Evolutionary conservation across 2,888 invertebrate genomes (phyloP).

Genomic region (Galerucella pusilla): DNA sequence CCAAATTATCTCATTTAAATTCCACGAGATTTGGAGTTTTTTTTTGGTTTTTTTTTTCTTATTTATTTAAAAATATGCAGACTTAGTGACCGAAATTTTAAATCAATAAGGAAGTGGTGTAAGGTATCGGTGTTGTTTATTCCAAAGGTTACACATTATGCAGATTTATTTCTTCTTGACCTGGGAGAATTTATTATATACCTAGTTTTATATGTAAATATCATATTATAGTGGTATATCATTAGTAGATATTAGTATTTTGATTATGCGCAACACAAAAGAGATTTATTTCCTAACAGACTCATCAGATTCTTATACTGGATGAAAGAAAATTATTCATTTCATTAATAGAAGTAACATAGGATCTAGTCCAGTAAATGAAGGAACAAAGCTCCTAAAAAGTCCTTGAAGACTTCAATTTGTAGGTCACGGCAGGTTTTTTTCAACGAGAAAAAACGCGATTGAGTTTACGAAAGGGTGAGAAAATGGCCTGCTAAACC

Average conservation of each 20-base stretch:
- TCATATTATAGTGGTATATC: background rate
- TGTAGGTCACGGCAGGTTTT: too few species aligned
- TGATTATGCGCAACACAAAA: too few species aligned
- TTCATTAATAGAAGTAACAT: too few species aligned
- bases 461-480: too few species aligned
- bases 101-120: constrained; percentile 17
- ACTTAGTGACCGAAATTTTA: constrained; percentile 21
- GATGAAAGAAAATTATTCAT: too few species aligned
- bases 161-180: constrained; percentile 1
- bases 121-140: constrained; percentile 1
- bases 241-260: background rate
- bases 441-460: too few species aligned
- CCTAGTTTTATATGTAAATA: constrained; percentile 3
- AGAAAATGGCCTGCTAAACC: too few species aligned
- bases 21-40: constrained; percentile 13
- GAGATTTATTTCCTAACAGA: too few species aligned
- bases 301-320: too few species aligned
- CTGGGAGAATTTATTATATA: constrained; percentile 1
- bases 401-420: too few species aligned
- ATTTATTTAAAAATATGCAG: constrained; percentile 20
- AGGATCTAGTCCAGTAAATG: too few species aligned
- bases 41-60: background rate
- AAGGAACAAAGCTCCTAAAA: too few species aligned
- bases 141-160: constrained; percentile 19
- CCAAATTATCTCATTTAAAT: constrained; percentile 18